A percentile compares a stretch with the other conserved stretches of the same genome.
Evolutionary conservation across 2,113 vertebrate genomes (phyloP).

Genomic region (Spilogale gracilis): DNA sequence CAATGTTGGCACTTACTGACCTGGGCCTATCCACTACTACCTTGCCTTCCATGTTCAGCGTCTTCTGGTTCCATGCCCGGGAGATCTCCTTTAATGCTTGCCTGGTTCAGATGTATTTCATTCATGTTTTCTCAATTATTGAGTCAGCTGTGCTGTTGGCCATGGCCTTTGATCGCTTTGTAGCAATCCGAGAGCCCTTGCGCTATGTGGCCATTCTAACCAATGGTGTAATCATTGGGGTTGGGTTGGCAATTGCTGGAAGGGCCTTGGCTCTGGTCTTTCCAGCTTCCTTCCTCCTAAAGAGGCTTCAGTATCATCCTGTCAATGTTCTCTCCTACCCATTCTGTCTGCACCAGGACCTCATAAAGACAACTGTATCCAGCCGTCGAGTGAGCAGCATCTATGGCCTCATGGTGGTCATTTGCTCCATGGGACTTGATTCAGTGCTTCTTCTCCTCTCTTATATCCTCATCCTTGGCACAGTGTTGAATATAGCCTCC

Average conservation of each 20-base stretch:
- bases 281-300: slow-evolving; percentile 79
- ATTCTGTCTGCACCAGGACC: slow-evolving; percentile 77
- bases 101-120: slow-evolving; percentile 84
- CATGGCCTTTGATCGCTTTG: slow-evolving; percentile 75
- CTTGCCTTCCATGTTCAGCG: slow-evolving; percentile 75
- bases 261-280: slow-evolving; percentile 77
- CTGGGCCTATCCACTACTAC: slow-evolving; percentile 76
- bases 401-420: slow-evolving; percentile 75
- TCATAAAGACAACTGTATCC: slow-evolving; percentile 68
- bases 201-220: slow-evolving; percentile 72
- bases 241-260: slow-evolving; percentile 61
- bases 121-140: slow-evolving; percentile 80
- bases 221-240: slow-evolving; percentile 29
- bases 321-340: slow-evolving; percentile 73
- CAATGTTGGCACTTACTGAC: slow-evolving; percentile 78
- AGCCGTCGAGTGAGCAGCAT: slow-evolving; percentile 68
- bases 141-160: slow-evolving; percentile 78
- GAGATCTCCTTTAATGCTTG: slow-evolving; percentile 75
- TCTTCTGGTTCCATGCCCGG: slow-evolving; percentile 76
- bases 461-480: slow-evolving; percentile 70
- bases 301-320: slow-evolving; percentile 70
- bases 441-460: slow-evolving; percentile 75
- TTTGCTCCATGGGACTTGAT: slow-evolving; percentile 77
- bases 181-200: slow-evolving; percentile 80
- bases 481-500: slow-evolving; percentile 72